Conservation (phyloP, 2,888 invertebrate genomes). For the Brenthis ino region DNA sequence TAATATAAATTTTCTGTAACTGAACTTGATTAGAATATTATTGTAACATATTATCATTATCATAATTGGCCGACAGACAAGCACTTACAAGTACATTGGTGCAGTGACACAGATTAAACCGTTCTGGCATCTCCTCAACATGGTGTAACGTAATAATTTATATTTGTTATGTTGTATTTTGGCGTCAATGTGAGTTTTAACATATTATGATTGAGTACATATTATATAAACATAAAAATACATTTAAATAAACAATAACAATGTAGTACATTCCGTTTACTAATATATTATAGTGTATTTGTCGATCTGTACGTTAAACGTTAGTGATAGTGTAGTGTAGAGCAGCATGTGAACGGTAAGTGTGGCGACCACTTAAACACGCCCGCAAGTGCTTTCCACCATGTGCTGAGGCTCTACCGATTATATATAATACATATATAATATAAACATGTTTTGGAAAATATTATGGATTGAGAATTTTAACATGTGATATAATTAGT, state of each 20-base stretch:
- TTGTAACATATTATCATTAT: no score
- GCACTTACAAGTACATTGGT: neutral
- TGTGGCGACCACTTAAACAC: slow-evolving; percentile 63
- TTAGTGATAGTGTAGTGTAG: slow-evolving; percentile 24
- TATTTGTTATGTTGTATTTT: neutral
- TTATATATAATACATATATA: slow-evolving; percentile 23
- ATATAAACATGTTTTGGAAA: neutral
- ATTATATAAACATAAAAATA: no score
- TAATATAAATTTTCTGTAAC: no score
- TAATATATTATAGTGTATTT: neutral
- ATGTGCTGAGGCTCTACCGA: slow-evolving; percentile 44
- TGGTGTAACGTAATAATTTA: neutral
- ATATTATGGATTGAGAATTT: neutral
- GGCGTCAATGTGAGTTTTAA: neutral
- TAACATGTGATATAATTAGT: neutral
- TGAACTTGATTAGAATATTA: no score
- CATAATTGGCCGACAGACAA: no score
- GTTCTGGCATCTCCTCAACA: slow-evolving; percentile 2
- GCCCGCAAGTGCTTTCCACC: slow-evolving; percentile 61
- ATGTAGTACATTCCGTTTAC: neutral
- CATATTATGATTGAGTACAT: no score
- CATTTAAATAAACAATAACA: neutral
- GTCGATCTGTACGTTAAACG: slow-evolving; percentile 1
- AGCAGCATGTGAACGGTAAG: slow-evolving; percentile 48
- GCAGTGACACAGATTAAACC: neutral